phyloP scores from a whole-genome alignment of 2,797 vertebrate species.

The Falco rusticolus region DNA sequence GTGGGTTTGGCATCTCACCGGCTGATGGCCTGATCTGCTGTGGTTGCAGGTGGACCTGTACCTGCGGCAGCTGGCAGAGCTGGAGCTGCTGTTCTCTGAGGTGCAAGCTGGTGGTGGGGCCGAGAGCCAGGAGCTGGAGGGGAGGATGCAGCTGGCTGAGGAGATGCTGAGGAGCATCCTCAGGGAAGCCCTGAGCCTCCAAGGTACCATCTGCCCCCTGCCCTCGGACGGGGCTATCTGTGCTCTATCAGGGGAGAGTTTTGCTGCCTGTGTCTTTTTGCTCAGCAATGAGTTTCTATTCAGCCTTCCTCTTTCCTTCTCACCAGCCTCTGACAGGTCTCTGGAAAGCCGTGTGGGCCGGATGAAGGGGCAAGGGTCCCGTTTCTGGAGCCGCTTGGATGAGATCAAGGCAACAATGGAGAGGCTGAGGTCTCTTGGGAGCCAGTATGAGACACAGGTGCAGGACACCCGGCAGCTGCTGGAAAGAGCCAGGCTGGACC shows the following conservation, averaged over 20 bases:
- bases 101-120: constrained; percentile 43
- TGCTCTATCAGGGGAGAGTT: background rate
- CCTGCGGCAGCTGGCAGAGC: constrained; percentile 75
- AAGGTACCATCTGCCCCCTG: constrained; percentile 61
- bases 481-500: constrained; percentile 72
- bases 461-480: constrained; percentile 76
- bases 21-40: background rate
- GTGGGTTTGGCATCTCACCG: fast-evolving
- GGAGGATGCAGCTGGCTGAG: constrained; percentile 74
- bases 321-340: constrained; percentile 76
- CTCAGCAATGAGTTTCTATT: background rate
- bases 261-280: background rate
- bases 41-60: constrained; percentile 82
- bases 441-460: constrained; percentile 73
- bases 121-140: constrained; percentile 73
- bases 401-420: constrained; percentile 55
- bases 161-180: constrained; percentile 77
- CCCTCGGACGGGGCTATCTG: too few species aligned
- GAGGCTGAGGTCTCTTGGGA: constrained; percentile 58
- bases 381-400: constrained; percentile 71
- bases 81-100: constrained; percentile 76
- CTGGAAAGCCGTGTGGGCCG: constrained; percentile 78
- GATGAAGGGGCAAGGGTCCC: constrained; percentile 74
- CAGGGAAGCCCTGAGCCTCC: constrained; percentile 68
- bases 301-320: background rate